Evolutionary conservation across 2,113 vertebrate species (phyloP).

Genomic region (Sylvicapra grimmia): DNA sequence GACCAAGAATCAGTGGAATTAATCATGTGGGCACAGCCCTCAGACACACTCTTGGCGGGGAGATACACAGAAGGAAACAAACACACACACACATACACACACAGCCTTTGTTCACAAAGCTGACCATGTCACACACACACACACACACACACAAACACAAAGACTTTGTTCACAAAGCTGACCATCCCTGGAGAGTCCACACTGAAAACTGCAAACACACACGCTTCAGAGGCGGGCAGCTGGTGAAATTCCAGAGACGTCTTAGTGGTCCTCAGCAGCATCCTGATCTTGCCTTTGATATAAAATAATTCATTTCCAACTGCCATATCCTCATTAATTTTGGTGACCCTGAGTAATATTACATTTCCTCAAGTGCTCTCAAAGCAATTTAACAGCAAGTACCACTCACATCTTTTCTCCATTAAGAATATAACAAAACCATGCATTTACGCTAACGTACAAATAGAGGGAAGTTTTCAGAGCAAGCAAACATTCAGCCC

Average conservation of each 20-base stretch:
- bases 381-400: not conserved
- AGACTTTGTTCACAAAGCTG: not conserved
- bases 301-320: not conserved
- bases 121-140: too few relatives aligned
- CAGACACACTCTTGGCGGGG: not conserved
- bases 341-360: not conserved
- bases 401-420: not conserved
- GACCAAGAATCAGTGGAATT: not conserved
- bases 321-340: not conserved
- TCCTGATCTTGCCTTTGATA: not conserved
- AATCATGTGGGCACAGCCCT: not conserved
- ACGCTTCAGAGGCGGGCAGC: not conserved
- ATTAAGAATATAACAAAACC: constrained; percentile 7
- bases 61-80: not conserved
- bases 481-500: not conserved
- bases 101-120: too few relatives aligned
- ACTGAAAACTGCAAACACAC: not conserved
- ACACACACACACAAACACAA: too few relatives aligned
- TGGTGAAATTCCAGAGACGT: not conserved
- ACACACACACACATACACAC: not conserved
- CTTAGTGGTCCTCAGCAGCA: not conserved
- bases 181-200: not conserved
- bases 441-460: not conserved
- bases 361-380: constrained; percentile 20
- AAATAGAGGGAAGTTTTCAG: not conserved